Conservation (phyloP, 2,888 invertebrate genomes). For the Acanthacorydalis orientalis region DNA sequence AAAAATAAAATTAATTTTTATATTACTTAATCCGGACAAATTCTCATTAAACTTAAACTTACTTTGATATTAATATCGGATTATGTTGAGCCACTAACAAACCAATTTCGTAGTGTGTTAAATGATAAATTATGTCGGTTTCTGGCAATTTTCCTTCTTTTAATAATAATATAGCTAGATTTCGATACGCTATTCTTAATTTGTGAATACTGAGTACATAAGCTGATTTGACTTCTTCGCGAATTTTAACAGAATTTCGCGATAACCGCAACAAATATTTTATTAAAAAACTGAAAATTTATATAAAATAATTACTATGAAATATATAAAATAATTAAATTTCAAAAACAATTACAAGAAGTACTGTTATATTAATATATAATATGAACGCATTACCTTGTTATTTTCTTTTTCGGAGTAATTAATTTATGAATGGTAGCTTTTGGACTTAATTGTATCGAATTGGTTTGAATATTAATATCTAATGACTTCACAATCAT, state of each 20-base stretch:
- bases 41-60: constrained; percentile 10
- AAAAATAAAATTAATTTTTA: not conserved
- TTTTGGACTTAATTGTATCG: constrained; percentile 18
- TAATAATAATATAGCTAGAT: constrained; percentile 39
- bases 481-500: constrained; percentile 19
- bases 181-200: constrained; percentile 37
- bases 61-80: constrained; percentile 17
- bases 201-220: constrained; percentile 36
- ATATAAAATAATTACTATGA: not conserved
- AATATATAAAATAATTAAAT: not conserved
- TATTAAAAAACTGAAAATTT: constrained; percentile 33
- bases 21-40: not conserved
- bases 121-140: constrained; percentile 44
- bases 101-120: constrained; percentile 47
- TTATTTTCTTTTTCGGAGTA: constrained; percentile 29
- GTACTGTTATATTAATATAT: not conserved
- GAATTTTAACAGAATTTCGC: constrained; percentile 38
- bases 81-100: constrained; percentile 27
- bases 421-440: constrained; percentile 33
- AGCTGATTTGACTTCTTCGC: constrained; percentile 52
- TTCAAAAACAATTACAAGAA: not conserved
- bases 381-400: constrained; percentile 22
- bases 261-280: constrained; percentile 41
- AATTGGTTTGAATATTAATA: constrained; percentile 14
- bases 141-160: constrained; percentile 45